Percentiles rank a stretch among this genome's conserved stretches.
Evolutionary conservation across 2,113 vertebrate genomes (phyloP).

Genomic region (Limnothrissa miodon): DNA sequence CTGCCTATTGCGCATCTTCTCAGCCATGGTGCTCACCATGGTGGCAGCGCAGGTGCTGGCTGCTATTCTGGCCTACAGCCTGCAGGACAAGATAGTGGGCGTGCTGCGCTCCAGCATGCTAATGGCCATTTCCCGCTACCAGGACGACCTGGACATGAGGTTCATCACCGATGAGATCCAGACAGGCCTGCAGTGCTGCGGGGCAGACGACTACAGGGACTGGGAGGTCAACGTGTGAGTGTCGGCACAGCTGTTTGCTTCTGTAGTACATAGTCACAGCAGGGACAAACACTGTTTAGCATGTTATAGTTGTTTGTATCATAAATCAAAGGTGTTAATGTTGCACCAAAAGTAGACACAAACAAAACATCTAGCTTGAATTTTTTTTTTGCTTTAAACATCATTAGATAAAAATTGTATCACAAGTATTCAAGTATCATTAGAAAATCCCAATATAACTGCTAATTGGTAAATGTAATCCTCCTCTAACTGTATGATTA

Average conservation of each 20-base stretch:
- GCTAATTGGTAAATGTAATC: too few relatives aligned
- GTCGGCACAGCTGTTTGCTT: neutral
- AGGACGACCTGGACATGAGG: slow-evolving; percentile 82
- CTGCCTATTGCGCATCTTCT: slow-evolving; percentile 78
- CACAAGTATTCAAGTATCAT: too few relatives aligned
- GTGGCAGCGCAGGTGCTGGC: slow-evolving; percentile 68
- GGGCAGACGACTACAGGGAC: slow-evolving; percentile 81
- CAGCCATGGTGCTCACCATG: slow-evolving; percentile 58
- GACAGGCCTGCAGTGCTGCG: slow-evolving; percentile 81
- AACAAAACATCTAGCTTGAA: neutral
- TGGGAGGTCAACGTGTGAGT: slow-evolving; percentile 90
- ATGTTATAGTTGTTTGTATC: neutral
- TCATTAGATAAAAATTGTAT: too few relatives aligned
- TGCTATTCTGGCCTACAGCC: slow-evolving; percentile 67
- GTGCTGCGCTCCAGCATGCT: slow-evolving; percentile 68
- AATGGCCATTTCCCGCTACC: slow-evolving; percentile 79
- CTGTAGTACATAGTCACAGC: neutral
- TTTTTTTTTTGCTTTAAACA: neutral
- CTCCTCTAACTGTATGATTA: too few relatives aligned
- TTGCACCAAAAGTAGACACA: neutral
- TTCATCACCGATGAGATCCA: slow-evolving; percentile 90
- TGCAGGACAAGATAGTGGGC: slow-evolving; percentile 63
- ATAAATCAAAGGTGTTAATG: neutral
- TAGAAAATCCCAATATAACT: too few relatives aligned
- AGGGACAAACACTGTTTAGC: neutral